phyloP scores from a whole-genome alignment of 2,888 invertebrate genomes.

The Tigriopus californicus region DNA sequence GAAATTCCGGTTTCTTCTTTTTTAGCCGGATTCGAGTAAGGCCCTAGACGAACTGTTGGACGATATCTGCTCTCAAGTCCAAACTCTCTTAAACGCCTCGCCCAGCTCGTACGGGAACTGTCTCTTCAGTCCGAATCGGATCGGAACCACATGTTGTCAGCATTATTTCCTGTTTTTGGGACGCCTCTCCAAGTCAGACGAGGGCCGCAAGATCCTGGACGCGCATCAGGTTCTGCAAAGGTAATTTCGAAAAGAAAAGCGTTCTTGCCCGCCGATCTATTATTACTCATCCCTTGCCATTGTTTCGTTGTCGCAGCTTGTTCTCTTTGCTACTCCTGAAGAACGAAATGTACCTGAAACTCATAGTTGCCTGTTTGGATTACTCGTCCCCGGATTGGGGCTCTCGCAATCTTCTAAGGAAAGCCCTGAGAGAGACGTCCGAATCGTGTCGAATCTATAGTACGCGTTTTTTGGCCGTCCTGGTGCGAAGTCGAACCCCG shows the following conservation, averaged over 20 bases:
- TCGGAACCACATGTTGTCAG: slow-evolving; percentile 74
- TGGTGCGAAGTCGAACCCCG: slow-evolving; percentile 42
- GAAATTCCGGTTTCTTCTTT: too few relatives aligned
- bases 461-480: slow-evolving; percentile 70
- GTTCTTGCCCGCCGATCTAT: too few relatives aligned
- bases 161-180: slow-evolving; percentile 65
- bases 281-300: too few relatives aligned
- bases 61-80: slow-evolving; percentile 58
- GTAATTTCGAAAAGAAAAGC: neutral
- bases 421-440: slow-evolving; percentile 32
- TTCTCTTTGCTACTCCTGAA: slow-evolving; percentile 2
- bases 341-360: slow-evolving; percentile 38
- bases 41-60: slow-evolving; percentile 55
- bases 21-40: slow-evolving; percentile 27
- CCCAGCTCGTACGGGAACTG: slow-evolving; percentile 64
- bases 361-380: slow-evolving; percentile 77
- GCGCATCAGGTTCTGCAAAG: neutral
- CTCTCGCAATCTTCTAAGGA: slow-evolving; percentile 34
- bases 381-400: slow-evolving; percentile 38
- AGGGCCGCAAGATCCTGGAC: neutral
- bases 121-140: slow-evolving; percentile 65
- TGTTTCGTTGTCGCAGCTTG: neutral
- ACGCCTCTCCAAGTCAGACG: slow-evolving; percentile 18
- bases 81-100: slow-evolving; percentile 39
- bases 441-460: slow-evolving; percentile 56